These are phyloP conservation scores for Lepidonotus clava DNA, from an alignment of 2,888 invertebrate genomes.

Conservation along the genomic window DNA sequence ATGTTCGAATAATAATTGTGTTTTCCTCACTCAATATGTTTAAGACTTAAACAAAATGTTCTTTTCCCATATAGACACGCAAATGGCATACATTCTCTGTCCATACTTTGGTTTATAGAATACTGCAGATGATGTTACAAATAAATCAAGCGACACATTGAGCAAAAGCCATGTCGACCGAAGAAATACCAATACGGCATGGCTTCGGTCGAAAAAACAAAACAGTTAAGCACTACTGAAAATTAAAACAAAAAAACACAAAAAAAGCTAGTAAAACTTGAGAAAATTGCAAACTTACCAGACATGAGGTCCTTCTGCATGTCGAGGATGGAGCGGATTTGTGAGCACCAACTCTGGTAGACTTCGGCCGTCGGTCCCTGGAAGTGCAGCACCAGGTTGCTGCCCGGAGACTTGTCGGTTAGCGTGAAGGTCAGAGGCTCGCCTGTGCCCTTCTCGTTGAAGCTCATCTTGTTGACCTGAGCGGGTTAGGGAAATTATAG, in stretches of 20 bases:
- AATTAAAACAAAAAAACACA: neutral
- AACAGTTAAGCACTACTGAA: neutral
- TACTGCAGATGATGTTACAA: neutral
- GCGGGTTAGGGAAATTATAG: too few relatives aligned
- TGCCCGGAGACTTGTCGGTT: conserved; percentile 84
- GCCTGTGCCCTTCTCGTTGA: conserved; percentile 85
- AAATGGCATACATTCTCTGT: too few relatives aligned
- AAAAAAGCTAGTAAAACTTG: neutral
- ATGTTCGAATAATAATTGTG: too few relatives aligned
- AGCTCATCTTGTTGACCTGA: conserved; percentile 96
- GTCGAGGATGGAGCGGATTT: conserved; percentile 92
- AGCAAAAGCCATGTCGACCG: neutral
- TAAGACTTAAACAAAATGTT: too few relatives aligned
- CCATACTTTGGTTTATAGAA: neutral
- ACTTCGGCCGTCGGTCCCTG: conserved; percentile 88
- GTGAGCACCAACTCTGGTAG: conserved; percentile 91
- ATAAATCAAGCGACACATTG: neutral
- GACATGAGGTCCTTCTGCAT: conserved; percentile 96
- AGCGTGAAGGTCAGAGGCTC: conserved; percentile 87
- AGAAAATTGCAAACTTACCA: conserved; percentile 69
- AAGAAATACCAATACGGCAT: neutral
- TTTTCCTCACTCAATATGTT: too few relatives aligned
- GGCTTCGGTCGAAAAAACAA: neutral
- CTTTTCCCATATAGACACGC: too few relatives aligned
- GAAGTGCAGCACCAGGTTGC: conserved; percentile 89